Evolutionary conservation across 2,113 vertebrate genomes (phyloP).

Genomic region (Kryptolebias marmoratus): DNA sequence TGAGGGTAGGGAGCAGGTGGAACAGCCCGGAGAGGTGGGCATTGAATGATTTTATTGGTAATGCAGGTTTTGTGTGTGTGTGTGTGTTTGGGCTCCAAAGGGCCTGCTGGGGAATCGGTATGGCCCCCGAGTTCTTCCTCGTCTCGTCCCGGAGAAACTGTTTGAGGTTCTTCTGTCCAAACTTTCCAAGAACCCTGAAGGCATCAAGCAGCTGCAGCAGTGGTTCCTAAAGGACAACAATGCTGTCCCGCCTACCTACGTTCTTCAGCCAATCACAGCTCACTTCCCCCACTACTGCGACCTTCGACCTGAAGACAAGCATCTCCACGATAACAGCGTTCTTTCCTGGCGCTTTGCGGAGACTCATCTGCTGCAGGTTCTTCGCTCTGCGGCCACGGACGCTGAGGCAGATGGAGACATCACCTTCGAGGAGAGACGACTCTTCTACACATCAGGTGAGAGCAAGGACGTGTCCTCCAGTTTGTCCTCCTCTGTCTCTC

Average conservation of each 20-base stretch:
- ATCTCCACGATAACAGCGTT: constrained; percentile 35
- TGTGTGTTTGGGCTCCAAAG: constrained; percentile 58
- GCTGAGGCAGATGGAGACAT: constrained; percentile 77
- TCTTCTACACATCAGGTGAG: constrained; percentile 82
- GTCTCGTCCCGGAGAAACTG: constrained; percentile 72
- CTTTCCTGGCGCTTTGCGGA: constrained; percentile 69
- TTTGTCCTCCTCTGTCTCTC: background rate
- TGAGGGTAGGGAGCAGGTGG: too few species aligned
- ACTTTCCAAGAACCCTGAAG: constrained; percentile 62
- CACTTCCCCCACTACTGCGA: constrained; percentile 73
- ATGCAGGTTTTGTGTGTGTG: too few species aligned
- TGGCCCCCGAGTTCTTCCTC: constrained; percentile 76
- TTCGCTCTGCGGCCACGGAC: constrained; percentile 70
- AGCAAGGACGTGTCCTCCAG: background rate
- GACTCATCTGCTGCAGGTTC: constrained; percentile 64
- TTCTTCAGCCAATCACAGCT: constrained; percentile 81
- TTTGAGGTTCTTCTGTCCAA: constrained; percentile 80
- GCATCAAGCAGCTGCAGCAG: constrained; percentile 71
- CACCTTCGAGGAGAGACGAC: constrained; percentile 71
- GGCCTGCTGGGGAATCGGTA: constrained; percentile 85
- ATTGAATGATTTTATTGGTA: too few species aligned
- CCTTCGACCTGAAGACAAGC: constrained; percentile 49
- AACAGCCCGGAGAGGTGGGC: too few species aligned
- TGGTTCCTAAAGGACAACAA: constrained; percentile 83
- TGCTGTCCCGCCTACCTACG: constrained; percentile 74